These are phyloP conservation scores for Triplophysa dalaica DNA, from an alignment of 2,113 vertebrate species.

Conservation along the genomic window DNA sequence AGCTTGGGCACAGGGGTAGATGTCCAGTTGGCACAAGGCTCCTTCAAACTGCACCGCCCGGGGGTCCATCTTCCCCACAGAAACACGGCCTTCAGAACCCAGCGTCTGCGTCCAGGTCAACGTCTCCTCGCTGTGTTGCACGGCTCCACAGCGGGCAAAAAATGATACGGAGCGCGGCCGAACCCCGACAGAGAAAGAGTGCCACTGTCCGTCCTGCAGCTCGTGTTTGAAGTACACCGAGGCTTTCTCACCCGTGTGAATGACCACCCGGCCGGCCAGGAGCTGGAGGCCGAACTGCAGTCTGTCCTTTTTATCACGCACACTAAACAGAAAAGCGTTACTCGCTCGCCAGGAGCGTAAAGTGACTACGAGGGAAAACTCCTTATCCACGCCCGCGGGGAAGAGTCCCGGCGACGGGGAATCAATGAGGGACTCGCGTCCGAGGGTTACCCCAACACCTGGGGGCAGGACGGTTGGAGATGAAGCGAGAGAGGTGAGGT, in stretches of 20 bases:
- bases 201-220: constrained; percentile 85
- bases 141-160: constrained; percentile 81
- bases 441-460: constrained; percentile 78
- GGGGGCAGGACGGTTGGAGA: constrained; percentile 70
- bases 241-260: constrained; percentile 82
- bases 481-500: constrained; percentile 61
- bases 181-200: constrained; percentile 82
- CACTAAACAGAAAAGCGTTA: constrained; percentile 93
- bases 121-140: constrained; percentile 75
- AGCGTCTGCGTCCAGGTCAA: constrained; percentile 74
- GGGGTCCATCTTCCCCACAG: constrained; percentile 87
- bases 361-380: constrained; percentile 85
- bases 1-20: constrained; percentile 86
- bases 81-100: constrained; percentile 77
- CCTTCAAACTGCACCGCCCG: constrained; percentile 85
- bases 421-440: constrained; percentile 76
- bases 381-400: constrained; percentile 73
- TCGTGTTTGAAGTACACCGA: constrained; percentile 82
- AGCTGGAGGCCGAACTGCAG: constrained; percentile 91
- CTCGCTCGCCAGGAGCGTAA: constrained; percentile 84
- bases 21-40: constrained; percentile 88
- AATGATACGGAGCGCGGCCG: constrained; percentile 78
- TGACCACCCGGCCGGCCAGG: constrained; percentile 81
- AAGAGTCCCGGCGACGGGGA: constrained; percentile 74
- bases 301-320: constrained; percentile 78